These are phyloP conservation scores for Clarias pachynema DNA, from an alignment of 2,797 vertebrate species.

Conservation along the genomic window DNA sequence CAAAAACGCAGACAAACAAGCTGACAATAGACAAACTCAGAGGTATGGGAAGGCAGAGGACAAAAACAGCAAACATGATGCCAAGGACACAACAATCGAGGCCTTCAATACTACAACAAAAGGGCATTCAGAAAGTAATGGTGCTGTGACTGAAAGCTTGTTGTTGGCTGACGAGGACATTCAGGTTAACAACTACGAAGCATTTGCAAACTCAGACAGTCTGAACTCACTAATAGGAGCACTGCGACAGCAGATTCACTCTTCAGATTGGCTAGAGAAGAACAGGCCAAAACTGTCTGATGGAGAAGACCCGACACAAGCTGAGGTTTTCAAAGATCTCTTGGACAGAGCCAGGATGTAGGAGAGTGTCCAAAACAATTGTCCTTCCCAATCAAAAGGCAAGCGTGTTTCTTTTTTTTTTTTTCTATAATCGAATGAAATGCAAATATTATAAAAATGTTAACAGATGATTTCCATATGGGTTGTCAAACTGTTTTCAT, in stretches of 20 bases:
- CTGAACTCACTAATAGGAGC: conserved; percentile 84
- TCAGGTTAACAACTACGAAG: conserved; percentile 70
- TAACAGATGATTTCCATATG: neutral
- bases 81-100: conserved; percentile 49
- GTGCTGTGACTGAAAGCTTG: conserved; percentile 60
- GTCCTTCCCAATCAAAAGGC: neutral
- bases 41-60: conserved; percentile 58
- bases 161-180: conserved; percentile 65
- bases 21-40: conserved; percentile 6
- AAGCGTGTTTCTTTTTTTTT: neutral
- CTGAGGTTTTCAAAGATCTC: conserved; percentile 78
- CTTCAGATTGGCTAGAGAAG: conserved; percentile 84
- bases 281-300: conserved; percentile 77
- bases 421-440: neutral
- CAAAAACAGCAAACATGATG: conserved; percentile 14
- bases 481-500: neutral
- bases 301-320: conserved; percentile 78
- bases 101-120: conserved; percentile 64
- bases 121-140: conserved; percentile 58
- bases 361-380: conserved; percentile 32
- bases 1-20: conserved; percentile 51
- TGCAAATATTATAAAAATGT: neutral
- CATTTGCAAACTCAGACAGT: conserved; percentile 61
- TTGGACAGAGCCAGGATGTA: conserved; percentile 76
- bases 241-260: conserved; percentile 84